phyloP scores from a whole-genome alignment of 1,140 invertebrate genomes.

The Calosoma granatense region DNA sequence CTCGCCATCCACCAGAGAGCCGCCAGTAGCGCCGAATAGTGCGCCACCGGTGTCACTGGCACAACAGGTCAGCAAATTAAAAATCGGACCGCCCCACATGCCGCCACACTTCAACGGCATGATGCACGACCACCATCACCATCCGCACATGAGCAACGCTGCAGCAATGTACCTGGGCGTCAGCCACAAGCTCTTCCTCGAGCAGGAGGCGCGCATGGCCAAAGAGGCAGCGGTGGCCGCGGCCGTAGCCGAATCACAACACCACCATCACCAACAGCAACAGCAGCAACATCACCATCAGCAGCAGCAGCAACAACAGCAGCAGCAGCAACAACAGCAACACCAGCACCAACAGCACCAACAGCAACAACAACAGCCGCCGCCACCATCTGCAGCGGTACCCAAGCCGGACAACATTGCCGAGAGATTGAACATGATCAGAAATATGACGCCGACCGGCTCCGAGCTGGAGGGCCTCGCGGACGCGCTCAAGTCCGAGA shows the following conservation, averaged over 20 bases:
- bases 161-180: constrained; percentile 65
- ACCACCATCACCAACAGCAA: constrained; percentile 38
- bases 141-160: constrained; percentile 51
- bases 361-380: constrained; percentile 22
- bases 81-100: constrained; percentile 48
- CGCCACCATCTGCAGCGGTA: constrained; percentile 3
- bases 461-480: constrained; percentile 77
- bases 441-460: constrained; percentile 48
- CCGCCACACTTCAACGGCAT: constrained; percentile 34
- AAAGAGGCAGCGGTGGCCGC: constrained; percentile 50
- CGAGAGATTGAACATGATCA: constrained; percentile 52
- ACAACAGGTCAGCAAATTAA: constrained; percentile 61
- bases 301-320: constrained; percentile 34
- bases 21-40: constrained; percentile 38
- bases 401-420: constrained; percentile 35
- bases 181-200: constrained; percentile 61
- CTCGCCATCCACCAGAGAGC: constrained; percentile 43
- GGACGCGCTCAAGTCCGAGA: constrained; percentile 81
- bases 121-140: constrained; percentile 41
- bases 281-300: constrained; percentile 36
- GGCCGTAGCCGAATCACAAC: constrained; percentile 36
- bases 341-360: constrained; percentile 28
- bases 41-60: constrained; percentile 48
- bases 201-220: constrained; percentile 60
- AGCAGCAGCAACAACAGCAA: constrained; percentile 28